phyloP scores from a whole-genome alignment of 92 coral and sea anemone genomes.

The Plumapathes pennacea region DNA sequence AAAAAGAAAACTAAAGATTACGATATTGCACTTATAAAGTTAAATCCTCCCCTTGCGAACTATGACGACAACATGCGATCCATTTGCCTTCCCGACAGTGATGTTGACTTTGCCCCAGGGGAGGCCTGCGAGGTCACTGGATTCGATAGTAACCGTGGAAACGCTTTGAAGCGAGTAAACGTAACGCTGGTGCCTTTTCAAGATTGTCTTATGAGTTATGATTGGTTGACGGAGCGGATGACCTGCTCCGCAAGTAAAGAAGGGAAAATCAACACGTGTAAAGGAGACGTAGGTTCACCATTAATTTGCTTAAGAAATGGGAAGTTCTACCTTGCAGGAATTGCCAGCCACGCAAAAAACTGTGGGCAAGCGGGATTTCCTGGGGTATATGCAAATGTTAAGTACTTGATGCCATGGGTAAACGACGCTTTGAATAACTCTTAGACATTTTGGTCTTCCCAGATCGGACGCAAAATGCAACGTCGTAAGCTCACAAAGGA shows the following conservation, averaged over 20 bases:
- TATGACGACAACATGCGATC: constrained; percentile 36
- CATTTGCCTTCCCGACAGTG: constrained; percentile 41
- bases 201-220: constrained; percentile 8
- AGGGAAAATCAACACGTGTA: constrained; percentile 39
- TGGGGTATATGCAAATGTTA: constrained; percentile 46
- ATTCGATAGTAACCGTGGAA: constrained; percentile 16
- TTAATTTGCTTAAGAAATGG: constrained; percentile 22
- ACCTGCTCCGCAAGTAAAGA: constrained; percentile 38
- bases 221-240: constrained; percentile 36
- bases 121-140: constrained; percentile 50
- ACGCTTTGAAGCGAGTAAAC: constrained; percentile 15
- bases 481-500: no score
- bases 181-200: constrained; percentile 22
- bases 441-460: no score
- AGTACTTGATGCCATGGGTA: constrained; percentile 35
- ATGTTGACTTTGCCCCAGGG: constrained; percentile 17
- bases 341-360: constrained; percentile 36
- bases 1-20: constrained; percentile 16
- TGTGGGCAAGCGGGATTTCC: constrained; percentile 31
- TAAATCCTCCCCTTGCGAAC: constrained; percentile 34
- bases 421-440: constrained; percentile 6
- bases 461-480: no score
- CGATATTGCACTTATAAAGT: constrained; percentile 44
- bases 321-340: constrained; percentile 49
- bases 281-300: constrained; percentile 60